Evolutionary conservation across 2,888 invertebrate genomes (phyloP).

Genomic region (Diaperis boleti): DNA sequence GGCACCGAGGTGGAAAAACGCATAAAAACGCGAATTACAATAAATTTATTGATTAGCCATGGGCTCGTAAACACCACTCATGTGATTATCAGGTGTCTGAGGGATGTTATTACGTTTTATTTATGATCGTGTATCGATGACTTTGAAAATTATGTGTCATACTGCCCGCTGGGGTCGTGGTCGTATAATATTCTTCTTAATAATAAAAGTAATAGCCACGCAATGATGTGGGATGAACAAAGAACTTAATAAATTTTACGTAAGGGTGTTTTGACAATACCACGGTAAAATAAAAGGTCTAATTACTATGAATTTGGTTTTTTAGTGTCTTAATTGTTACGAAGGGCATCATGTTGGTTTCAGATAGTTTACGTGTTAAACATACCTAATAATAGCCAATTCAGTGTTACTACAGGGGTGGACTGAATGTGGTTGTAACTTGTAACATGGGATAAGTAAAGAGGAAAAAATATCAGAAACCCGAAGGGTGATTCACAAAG

Average conservation of each 20-base stretch:
- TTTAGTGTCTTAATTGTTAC: too few species aligned
- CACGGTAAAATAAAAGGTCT: background rate
- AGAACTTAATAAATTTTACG: constrained; percentile 32
- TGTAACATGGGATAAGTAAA: too few species aligned
- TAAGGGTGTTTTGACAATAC: background rate
- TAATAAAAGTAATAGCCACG: constrained; percentile 40
- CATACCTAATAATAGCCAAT: too few species aligned
- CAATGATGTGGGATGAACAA: constrained; percentile 46
- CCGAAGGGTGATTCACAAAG: too few species aligned
- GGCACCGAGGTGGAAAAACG: constrained; percentile 13
- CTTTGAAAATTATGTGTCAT: constrained; percentile 58
- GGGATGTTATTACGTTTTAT: constrained; percentile 57
- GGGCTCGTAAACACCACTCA: constrained; percentile 43
- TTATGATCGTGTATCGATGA: constrained; percentile 58
- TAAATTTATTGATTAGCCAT: constrained; percentile 44
- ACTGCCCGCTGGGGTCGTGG: constrained; percentile 54
- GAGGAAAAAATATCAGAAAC: too few species aligned
- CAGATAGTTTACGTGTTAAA: too few species aligned
- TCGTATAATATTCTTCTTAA: constrained; percentile 48
- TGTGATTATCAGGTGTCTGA: constrained; percentile 51
- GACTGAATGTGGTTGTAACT: too few species aligned
- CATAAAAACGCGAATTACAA: constrained; percentile 32
- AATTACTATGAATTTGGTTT: too few species aligned
- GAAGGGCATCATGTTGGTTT: too few species aligned
- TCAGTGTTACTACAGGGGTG: too few species aligned